These are phyloP conservation scores for Cephus sareptanus DNA, from an alignment of 2,888 invertebrate species.

Conservation along the genomic window DNA sequence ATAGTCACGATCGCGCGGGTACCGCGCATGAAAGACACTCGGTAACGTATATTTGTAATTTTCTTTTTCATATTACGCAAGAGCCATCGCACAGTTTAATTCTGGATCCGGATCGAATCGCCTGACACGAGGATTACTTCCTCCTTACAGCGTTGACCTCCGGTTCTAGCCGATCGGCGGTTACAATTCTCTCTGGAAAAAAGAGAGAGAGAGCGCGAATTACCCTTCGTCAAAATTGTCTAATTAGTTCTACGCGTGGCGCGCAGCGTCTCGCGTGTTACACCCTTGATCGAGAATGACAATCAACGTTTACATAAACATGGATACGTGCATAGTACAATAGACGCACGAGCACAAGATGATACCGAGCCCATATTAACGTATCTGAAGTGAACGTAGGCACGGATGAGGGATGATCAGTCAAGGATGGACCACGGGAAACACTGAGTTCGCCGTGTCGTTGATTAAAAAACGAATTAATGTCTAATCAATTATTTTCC, in stretches of 20 bases:
- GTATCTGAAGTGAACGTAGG: neutral
- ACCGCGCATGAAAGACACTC: slow-evolving; percentile 12
- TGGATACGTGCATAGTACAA: neutral
- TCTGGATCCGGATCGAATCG: too few relatives aligned
- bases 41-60: slow-evolving; percentile 2
- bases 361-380: neutral
- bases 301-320: neutral
- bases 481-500: slow-evolving; percentile 1
- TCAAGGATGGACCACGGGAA: neutral
- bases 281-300: neutral
- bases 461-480: neutral
- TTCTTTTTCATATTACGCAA: neutral
- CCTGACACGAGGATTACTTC: neutral
- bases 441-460: neutral
- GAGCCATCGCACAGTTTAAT: too few relatives aligned
- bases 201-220: neutral
- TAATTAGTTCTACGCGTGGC: neutral
- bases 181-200: neutral
- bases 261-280: neutral
- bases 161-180: neutral
- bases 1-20: neutral
- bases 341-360: neutral
- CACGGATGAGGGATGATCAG: neutral
- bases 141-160: neutral
- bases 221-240: neutral